These are phyloP conservation scores for Reinhardtius hippoglossoides DNA, from an alignment of 2,113 vertebrate genomes.

Conservation along the genomic window DNA sequence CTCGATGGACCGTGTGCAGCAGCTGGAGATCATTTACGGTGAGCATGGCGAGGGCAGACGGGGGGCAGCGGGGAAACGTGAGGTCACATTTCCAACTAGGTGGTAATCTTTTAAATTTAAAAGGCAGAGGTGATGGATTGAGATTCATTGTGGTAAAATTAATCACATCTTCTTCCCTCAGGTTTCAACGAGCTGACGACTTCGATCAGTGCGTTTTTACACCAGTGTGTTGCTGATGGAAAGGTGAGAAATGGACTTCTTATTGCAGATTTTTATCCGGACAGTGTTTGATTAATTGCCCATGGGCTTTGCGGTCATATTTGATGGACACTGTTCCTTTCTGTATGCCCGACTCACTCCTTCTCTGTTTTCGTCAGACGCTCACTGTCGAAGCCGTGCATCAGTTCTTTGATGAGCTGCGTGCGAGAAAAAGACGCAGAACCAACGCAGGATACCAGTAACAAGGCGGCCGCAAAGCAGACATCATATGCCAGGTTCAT, in stretches of 20 bases:
- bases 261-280: not conserved
- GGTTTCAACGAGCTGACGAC: conserved; percentile 93
- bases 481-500: conserved; percentile 18
- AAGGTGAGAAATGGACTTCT: conserved; percentile 83
- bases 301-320: no score
- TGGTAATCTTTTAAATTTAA: conserved; percentile 1
- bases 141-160: not conserved
- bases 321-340: not conserved
- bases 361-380: conserved; percentile 76
- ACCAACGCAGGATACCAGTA: conserved; percentile 60
- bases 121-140: not conserved
- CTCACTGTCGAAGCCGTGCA: conserved; percentile 92
- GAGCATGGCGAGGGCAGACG: conserved; percentile 54
- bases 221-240: conserved; percentile 90
- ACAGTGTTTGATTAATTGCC: no score
- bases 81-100: not conserved
- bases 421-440: conserved; percentile 87
- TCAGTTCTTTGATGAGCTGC: conserved; percentile 92
- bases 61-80: not conserved
- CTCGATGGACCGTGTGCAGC: conserved; percentile 90
- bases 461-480: conserved; percentile 13
- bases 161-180: conserved; percentile 59
- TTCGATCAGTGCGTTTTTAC: conserved; percentile 89
- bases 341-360: not conserved
- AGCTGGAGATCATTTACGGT: conserved; percentile 96